Conservation (phyloP, 2,113 vertebrate species). For the Brachyhypopomus occidentalis region DNA sequence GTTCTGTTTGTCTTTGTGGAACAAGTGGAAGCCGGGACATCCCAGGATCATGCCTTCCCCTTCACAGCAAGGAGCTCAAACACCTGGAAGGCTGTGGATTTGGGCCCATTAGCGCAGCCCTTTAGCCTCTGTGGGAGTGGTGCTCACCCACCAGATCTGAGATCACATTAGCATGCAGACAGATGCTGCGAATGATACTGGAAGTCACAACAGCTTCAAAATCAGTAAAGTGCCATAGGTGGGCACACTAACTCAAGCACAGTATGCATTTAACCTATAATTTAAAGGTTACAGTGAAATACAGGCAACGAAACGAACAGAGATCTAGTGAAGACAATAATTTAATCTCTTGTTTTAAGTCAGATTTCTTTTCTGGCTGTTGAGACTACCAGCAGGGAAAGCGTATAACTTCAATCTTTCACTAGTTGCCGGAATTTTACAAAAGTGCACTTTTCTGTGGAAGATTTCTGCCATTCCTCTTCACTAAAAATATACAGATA, state of each 20-base stretch:
- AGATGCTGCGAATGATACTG: not conserved
- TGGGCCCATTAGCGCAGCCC: conserved; percentile 48
- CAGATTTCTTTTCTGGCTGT: conserved; percentile 1
- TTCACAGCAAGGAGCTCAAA: conserved; percentile 45
- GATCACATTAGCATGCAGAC: conserved; percentile 36
- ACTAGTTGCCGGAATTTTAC: not conserved
- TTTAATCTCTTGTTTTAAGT: not conserved
- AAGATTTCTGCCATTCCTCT: not conserved
- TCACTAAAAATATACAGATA: conserved; percentile 39
- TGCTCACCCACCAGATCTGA: not conserved
- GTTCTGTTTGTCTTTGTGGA: conserved; percentile 11
- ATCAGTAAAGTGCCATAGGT: not conserved
- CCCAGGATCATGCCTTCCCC: conserved; percentile 27
- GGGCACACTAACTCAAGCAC: not conserved
- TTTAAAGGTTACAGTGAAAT: not conserved
- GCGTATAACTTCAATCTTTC: not conserved
- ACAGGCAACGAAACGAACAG: not conserved
- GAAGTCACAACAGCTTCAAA: conserved; percentile 1
- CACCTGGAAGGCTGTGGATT: conserved; percentile 42
- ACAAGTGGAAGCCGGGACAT: conserved; percentile 23
- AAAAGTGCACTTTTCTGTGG: conserved; percentile 2
- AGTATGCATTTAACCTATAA: conserved; percentile 3
- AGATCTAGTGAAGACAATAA: conserved; percentile 3
- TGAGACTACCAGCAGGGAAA: not conserved
- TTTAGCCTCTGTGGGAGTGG: conserved; percentile 36